Evolutionary conservation across 64 coral and sea anemone genomes (phyloP).

Genomic region (Anthopleura sola): DNA sequence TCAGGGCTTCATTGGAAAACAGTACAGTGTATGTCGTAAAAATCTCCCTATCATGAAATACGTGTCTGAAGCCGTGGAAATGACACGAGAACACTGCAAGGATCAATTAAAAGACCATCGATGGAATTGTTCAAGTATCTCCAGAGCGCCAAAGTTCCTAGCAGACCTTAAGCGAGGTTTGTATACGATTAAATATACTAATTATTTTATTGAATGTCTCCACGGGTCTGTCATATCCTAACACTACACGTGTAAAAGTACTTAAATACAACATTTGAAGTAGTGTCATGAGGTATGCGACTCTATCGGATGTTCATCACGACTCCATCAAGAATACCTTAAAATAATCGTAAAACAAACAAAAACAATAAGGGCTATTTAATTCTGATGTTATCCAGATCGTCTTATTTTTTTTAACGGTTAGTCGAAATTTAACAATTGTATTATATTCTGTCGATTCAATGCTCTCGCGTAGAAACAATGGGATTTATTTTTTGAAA

Average conservation of each 20-base stretch:
- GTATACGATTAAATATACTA: slow-evolving; percentile 3
- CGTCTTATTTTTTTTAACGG: not conserved
- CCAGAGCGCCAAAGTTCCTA: slow-evolving; percentile 36
- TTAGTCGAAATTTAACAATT: too few relatives aligned
- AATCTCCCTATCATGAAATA: slow-evolving; percentile 71
- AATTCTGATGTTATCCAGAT: not conserved
- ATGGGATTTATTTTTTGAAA: too few relatives aligned
- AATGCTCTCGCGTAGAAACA: too few relatives aligned
- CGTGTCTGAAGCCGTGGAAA: slow-evolving; percentile 69
- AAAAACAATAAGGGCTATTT: not conserved
- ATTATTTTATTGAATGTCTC: slow-evolving; percentile 27
- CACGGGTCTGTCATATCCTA: not conserved
- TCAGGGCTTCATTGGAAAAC: slow-evolving; percentile 47
- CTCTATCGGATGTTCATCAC: too few relatives aligned
- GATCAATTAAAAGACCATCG: slow-evolving; percentile 46
- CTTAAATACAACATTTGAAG: slow-evolving; percentile 20
- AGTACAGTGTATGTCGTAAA: slow-evolving; percentile 62
- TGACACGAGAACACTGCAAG: slow-evolving; percentile 44
- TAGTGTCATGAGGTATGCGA: not conserved
- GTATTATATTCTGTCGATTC: too few relatives aligned
- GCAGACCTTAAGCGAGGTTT: slow-evolving; percentile 60
- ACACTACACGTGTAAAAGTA: slow-evolving; percentile 49
- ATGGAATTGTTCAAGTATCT: slow-evolving; percentile 78
- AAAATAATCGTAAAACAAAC: not conserved
- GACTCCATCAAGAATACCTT: not conserved